A percentile compares a stretch with the other conserved stretches of the same genome.
phyloP scores from a whole-genome alignment of 2,113 vertebrate species.

The Castor canadensis region DNA sequence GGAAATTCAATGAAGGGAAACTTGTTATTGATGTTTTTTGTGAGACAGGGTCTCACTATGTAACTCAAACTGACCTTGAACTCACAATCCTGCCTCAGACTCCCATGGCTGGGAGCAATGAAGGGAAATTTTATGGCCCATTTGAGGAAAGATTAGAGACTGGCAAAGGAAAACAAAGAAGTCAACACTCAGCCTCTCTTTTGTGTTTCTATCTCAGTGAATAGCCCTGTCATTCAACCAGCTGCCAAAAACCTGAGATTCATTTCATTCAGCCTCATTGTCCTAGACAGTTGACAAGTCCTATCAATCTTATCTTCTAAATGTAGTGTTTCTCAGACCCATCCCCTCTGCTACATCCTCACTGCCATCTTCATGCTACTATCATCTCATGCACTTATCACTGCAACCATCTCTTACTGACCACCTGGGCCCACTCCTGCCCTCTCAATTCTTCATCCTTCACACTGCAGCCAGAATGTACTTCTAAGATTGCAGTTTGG shows the following conservation, averaged over 20 bases:
- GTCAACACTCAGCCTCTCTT: not conserved
- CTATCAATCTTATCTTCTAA: not conserved
- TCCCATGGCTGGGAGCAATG: no score
- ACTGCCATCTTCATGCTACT: not conserved
- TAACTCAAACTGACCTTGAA: no score
- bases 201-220: not conserved
- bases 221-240: not conserved
- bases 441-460: not conserved
- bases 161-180: no score
- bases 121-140: no score
- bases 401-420: not conserved
- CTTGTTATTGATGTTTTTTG: no score
- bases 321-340: not conserved
- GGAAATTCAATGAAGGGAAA: no score
- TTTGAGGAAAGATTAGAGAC: no score
- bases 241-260: not conserved
- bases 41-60: no score
- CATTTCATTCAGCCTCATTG: not conserved
- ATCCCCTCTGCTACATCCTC: not conserved
- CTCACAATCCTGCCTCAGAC: no score
- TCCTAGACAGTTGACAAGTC: not conserved
- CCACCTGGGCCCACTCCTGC: no score
- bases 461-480: not conserved
- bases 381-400: not conserved
- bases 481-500: not conserved